Evolutionary conservation across 2,888 invertebrate genomes (phyloP).

Genomic region (Alloscopus bannaensis): DNA sequence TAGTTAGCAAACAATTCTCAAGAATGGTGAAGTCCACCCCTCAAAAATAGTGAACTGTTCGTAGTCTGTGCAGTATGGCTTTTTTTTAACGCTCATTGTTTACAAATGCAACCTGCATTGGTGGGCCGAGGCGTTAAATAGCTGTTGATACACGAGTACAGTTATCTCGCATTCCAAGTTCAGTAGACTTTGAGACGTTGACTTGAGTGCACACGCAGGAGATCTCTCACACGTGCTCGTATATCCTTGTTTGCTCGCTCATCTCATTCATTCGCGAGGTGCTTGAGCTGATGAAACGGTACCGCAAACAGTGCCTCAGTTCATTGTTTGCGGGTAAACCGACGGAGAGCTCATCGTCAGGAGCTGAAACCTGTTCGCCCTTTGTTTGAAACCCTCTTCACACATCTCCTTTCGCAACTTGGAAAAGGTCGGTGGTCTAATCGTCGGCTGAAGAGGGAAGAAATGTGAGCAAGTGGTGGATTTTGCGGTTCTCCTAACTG

Average conservation of each 20-base stretch:
- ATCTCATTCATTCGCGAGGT: too few species aligned
- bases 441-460: too few species aligned
- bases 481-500: conserved; percentile 38
- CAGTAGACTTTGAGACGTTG: conserved; percentile 32
- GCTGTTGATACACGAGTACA: background rate
- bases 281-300: conserved; percentile 17
- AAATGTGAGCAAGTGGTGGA: too few species aligned
- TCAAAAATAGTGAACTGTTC: background rate
- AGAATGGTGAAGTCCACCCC: background rate
- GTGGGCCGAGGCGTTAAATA: background rate
- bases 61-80: background rate
- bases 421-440: conserved; percentile 10
- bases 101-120: background rate
- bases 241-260: too few species aligned
- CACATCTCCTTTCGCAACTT: background rate
- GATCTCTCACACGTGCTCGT: background rate
- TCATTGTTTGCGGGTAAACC: conserved; percentile 37
- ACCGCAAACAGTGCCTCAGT: conserved; percentile 21
- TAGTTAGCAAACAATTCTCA: too few species aligned
- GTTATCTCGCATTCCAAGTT: conserved; percentile 9
- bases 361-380: conserved; percentile 10
- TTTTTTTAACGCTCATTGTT: too few species aligned
- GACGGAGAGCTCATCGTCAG: background rate
- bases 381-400: background rate
- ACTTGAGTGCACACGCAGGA: conserved; percentile 8